These are phyloP conservation scores for Otus sunia DNA, from an alignment of 2,113 vertebrate species.

Conservation along the genomic window DNA sequence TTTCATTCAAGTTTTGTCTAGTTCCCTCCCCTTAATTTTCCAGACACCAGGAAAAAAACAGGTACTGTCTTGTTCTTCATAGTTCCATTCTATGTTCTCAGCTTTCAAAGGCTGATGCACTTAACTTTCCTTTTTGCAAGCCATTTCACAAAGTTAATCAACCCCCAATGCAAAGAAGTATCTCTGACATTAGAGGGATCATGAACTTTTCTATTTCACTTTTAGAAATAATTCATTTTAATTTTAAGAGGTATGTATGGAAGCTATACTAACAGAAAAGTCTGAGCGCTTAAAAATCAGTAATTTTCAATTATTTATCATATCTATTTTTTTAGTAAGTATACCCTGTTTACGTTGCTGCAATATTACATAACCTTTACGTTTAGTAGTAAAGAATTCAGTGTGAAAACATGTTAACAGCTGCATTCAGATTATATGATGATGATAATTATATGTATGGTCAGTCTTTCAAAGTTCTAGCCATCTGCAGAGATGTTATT, in stretches of 20 bases:
- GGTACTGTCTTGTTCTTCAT: neutral
- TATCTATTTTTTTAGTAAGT: neutral
- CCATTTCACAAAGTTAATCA: neutral
- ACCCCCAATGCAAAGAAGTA: neutral
- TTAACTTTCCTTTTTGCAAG: neutral
- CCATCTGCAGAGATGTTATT: neutral
- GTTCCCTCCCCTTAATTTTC: neutral
- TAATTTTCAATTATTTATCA: neutral
- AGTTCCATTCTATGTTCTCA: neutral
- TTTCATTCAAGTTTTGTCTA: neutral
- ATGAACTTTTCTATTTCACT: neutral
- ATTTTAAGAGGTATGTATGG: neutral
- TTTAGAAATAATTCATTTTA: neutral
- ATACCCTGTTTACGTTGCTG: neutral
- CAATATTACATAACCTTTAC: neutral
- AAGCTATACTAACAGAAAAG: neutral
- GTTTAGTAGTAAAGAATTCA: neutral
- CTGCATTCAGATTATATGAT: neutral
- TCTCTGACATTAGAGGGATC: neutral
- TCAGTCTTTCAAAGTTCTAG: neutral
- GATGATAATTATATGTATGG: neutral
- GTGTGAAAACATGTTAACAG: neutral
- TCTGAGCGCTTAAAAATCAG: neutral
- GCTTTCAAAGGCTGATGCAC: neutral
- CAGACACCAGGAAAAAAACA: neutral